Evolutionary conservation across 2,797 vertebrate genomes (phyloP), one percentile per base, ranked within the genome.

Genomic region (Phalanger gymnotis): DNA sequence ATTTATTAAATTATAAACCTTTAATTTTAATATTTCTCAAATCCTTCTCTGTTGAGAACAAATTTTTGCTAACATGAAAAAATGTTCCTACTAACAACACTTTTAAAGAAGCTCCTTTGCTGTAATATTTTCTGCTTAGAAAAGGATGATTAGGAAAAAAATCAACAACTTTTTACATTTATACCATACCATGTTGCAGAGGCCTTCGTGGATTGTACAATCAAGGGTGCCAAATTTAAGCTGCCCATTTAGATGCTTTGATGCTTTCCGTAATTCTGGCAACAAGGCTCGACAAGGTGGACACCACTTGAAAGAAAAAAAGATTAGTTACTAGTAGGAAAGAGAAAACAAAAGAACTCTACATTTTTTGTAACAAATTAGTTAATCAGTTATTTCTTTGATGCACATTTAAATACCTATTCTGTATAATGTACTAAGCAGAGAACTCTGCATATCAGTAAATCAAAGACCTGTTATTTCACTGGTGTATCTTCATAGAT

Each of bases 211-310:
- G 95, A 99, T 97, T 87, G 99, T 99, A 94, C 99, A 99, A 97
- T 99, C 99, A 92, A 99, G 96, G 0, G 99, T 99, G 5, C 99
- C 99, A 98, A 99, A 99, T 98, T 99, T 99, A 96, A 99, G 98
- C 97, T 99, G 99, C 91, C 99, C 99, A 53, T 99, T 99, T 96
- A 99, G 97, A 95, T 99, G 99, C 97, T 99, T 99, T 0, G 99
- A 99, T 94, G 99, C 99, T 98, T 99, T 99, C 90, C 99, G 99
- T 97, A 99, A 98, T 95, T 99, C 99, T 40, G 99, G 99, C 93
- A 99, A 99, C 94, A 99, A 98, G 54, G 99, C 99, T 94, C 99
- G 99, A 94, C 99, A 99, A 0, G 99, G 99, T 94, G 99, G 99
- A 97, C 99, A 99, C 99, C 99, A 99, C 99, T 99, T 7, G 93